phyloP scores from a whole-genome alignment of 2,888 invertebrate species.

The Glaucopsyche alexis region DNA sequence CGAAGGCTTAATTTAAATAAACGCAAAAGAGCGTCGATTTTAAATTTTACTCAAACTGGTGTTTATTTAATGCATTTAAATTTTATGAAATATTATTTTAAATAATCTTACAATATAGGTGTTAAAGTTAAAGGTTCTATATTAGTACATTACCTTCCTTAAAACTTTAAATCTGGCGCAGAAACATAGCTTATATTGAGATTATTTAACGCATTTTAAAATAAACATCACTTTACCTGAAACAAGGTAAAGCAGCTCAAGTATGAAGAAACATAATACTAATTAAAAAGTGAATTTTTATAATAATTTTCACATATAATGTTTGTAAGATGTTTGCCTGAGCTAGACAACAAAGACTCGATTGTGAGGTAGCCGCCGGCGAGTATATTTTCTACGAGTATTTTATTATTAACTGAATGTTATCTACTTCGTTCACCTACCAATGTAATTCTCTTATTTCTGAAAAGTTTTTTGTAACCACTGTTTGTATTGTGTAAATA shows the following conservation, averaged over 20 bases:
- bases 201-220: too few relatives aligned
- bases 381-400: slow-evolving; percentile 1
- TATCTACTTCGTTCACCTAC: slow-evolving; percentile 1
- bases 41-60: slow-evolving; percentile 4
- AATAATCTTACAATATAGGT: not conserved
- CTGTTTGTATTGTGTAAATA: too few relatives aligned
- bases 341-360: slow-evolving; percentile 29
- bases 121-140: too few relatives aligned
- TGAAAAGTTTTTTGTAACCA: too few relatives aligned
- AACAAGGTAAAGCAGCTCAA: not conserved
- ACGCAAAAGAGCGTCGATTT: slow-evolving; percentile 17
- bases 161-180: too few relatives aligned
- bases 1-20: slow-evolving; percentile 28
- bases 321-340: slow-evolving; percentile 12
- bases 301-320: not conserved
- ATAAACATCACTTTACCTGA: too few relatives aligned
- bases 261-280: not conserved
- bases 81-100: not conserved
- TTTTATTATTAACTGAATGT: slow-evolving; percentile 17
- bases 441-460: not conserved
- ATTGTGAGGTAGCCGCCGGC: slow-evolving; percentile 5
- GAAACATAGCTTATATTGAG: too few relatives aligned
- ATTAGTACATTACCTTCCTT: too few relatives aligned
- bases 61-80: slow-evolving; percentile 23
- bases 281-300: not conserved